Evolutionary conservation across 2,797 vertebrate species (phyloP).

Genomic region (Rhinoraja longicauda): DNA sequence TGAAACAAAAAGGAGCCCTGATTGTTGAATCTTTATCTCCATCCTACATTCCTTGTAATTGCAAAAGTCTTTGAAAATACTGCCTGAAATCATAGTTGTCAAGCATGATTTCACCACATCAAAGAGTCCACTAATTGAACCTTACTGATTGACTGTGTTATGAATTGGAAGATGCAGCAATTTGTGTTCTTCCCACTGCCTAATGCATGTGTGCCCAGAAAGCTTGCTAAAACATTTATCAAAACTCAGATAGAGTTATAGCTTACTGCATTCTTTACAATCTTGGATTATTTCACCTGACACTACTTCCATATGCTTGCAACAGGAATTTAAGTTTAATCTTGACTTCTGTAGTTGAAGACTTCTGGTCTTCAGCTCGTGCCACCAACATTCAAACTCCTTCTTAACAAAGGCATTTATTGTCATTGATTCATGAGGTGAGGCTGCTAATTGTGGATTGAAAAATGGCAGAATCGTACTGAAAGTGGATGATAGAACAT

Average conservation of each 20-base stretch:
- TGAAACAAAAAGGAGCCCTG: not conserved
- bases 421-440: not conserved
- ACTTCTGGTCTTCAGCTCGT: not conserved
- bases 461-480: not conserved
- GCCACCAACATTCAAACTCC: not conserved
- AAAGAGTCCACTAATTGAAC: not conserved
- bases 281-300: not conserved
- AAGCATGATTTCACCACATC: not conserved
- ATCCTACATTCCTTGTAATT: not conserved
- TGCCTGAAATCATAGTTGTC: not conserved
- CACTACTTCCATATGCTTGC: not conserved
- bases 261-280: constrained; percentile 1
- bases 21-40: not conserved
- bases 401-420: not conserved
- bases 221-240: not conserved
- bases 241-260: not conserved
- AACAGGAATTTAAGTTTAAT: not conserved
- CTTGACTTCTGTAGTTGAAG: not conserved
- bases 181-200: not conserved
- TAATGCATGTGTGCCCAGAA: not conserved
- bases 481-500: not conserved
- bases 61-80: not conserved
- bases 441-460: not conserved
- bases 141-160: not conserved
- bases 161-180: not conserved